A percentile compares a stretch with the other conserved stretches of the same genome.
phyloP scores from a whole-genome alignment of 2,797 vertebrate species.

The Morelia viridis region DNA sequence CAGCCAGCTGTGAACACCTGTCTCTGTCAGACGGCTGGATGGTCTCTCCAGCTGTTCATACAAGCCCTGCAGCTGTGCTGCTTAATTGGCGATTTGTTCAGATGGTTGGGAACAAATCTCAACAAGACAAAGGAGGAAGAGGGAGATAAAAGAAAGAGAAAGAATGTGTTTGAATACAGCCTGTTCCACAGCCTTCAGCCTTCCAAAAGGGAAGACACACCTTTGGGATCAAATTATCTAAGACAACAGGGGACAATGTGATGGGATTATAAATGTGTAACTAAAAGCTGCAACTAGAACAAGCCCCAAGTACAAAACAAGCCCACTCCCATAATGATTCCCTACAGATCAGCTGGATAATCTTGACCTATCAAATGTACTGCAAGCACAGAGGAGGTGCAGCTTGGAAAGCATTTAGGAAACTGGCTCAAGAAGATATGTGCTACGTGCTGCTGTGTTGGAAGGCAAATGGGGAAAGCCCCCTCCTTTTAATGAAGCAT shows the following conservation, averaged over 20 bases:
- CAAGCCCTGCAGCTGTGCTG: conserved; percentile 64
- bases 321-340: background rate
- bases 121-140: conserved; percentile 35
- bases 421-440: background rate
- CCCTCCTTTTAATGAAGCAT: background rate
- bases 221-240: conserved; percentile 20
- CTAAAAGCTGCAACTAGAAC: background rate
- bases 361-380: background rate
- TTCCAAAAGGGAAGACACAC: conserved; percentile 37
- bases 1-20: conserved; percentile 71
- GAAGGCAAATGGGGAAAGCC: background rate
- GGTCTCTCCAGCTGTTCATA: conserved; percentile 66
- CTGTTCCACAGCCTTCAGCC: conserved; percentile 16
- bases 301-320: conserved; percentile 1
- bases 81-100: conserved; percentile 67
- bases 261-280: background rate
- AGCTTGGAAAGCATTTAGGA: background rate
- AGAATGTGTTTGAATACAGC: conserved; percentile 8
- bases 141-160: background rate
- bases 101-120: conserved; percentile 56
- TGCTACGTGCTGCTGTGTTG: background rate
- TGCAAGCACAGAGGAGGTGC: background rate
- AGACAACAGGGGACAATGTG: background rate
- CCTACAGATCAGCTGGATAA: background rate
- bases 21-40: conserved; percentile 52